phyloP scores from a whole-genome alignment of 2,797 vertebrate genomes.

The Babyrousa celebensis region DNA sequence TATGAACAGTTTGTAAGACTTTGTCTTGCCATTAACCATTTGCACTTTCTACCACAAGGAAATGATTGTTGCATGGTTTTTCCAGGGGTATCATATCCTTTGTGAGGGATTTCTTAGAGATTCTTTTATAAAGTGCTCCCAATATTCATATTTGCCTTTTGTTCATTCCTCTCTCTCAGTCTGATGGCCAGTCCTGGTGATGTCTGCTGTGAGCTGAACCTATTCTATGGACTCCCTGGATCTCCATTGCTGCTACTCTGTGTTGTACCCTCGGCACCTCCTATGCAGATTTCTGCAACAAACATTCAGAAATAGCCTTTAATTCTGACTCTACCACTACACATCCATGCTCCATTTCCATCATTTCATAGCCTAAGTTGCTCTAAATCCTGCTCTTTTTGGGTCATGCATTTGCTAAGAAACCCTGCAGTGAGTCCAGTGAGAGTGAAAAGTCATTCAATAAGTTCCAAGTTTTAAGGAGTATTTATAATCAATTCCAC shows the following conservation, averaged over 20 bases:
- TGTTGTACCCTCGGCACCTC: not conserved
- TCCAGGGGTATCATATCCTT: not conserved
- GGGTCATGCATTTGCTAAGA: not conserved
- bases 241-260: not conserved
- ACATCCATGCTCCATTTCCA: not conserved
- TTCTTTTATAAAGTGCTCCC: not conserved
- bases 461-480: not conserved
- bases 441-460: not conserved
- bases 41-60: not conserved
- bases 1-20: not conserved
- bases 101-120: conserved; percentile 2
- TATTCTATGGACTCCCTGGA: not conserved
- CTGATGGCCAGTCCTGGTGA: not conserved
- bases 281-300: not conserved
- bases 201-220: not conserved
- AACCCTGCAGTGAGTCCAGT: not conserved
- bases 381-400: conserved; percentile 6
- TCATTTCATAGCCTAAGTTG: not conserved
- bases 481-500: not conserved
- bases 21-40: not conserved
- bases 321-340: not conserved
- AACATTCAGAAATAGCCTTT: not conserved
- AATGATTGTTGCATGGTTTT: not conserved
- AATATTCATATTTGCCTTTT: not conserved
- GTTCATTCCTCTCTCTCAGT: not conserved